Conservation (phyloP, 1,140 invertebrate genomes). For the Luehdorfia chinensis region DNA sequence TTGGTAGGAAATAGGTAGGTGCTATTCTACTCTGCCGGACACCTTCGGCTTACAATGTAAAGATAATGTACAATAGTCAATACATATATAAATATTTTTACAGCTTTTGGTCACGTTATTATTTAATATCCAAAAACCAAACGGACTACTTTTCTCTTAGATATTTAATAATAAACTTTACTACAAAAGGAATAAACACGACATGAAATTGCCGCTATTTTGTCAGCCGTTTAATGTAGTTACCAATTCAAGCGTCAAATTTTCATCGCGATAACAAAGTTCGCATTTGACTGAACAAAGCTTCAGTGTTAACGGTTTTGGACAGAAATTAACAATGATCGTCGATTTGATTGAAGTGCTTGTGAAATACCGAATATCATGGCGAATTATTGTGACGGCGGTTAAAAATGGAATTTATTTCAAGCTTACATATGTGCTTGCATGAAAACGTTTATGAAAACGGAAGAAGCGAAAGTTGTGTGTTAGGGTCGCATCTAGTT, state of each 20-base stretch:
- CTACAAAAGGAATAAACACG: neutral
- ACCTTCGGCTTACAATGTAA: neutral
- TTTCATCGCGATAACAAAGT: neutral
- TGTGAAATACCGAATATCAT: neutral
- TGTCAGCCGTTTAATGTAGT: neutral
- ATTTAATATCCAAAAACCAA: too few relatives aligned
- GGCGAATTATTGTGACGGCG: too few relatives aligned
- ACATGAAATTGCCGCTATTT: neutral
- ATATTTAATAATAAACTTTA: too few relatives aligned
- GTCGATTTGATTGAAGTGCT: neutral
- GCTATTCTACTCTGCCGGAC: too few relatives aligned
- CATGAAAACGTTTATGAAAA: too few relatives aligned
- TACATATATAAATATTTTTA: neutral
- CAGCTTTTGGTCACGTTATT: too few relatives aligned
- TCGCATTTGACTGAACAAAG: neutral
- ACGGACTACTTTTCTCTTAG: too few relatives aligned
- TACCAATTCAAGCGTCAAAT: neutral
- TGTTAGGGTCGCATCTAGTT: too few relatives aligned
- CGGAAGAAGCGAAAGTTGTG: too few relatives aligned
- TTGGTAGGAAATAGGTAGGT: too few relatives aligned
- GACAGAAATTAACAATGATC: neutral
- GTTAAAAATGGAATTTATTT: too few relatives aligned
- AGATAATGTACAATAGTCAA: neutral
- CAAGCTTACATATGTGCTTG: too few relatives aligned
- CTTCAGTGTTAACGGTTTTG: neutral